Percentiles rank a stretch among this genome's conserved stretches.
Evolutionary conservation across 2,797 vertebrate genomes (phyloP).

Genomic region (Neostethus bicornis): DNA sequence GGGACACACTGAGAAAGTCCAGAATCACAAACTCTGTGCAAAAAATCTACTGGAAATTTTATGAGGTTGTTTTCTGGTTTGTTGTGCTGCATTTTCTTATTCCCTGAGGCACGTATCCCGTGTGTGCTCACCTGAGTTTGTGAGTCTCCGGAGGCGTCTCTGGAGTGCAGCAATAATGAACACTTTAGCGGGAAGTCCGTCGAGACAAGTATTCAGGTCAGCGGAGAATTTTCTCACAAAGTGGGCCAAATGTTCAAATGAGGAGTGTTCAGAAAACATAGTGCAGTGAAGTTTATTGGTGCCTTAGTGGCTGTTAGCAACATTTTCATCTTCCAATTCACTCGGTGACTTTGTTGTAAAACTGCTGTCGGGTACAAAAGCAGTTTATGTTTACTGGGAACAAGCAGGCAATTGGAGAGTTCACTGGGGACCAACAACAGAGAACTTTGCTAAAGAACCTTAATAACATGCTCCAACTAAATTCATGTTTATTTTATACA

Average conservation of each 20-base stretch:
- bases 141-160: conserved; percentile 24
- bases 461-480: conserved; percentile 2
- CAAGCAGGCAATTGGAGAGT: conserved; percentile 12
- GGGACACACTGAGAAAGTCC: conserved; percentile 8
- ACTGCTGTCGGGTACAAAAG: conserved; percentile 3
- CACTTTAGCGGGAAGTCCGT: conserved; percentile 32
- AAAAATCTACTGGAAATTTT: background rate
- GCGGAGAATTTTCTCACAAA: conserved; percentile 1
- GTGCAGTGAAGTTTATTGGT: background rate
- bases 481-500: conserved; percentile 6
- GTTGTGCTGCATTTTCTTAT: conserved; percentile 5
- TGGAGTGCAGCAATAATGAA: conserved; percentile 38
- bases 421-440: background rate
- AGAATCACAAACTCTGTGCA: conserved; percentile 10
- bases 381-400: conserved; percentile 8
- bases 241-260: background rate
- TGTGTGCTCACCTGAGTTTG: conserved; percentile 26
- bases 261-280: background rate
- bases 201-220: conserved; percentile 5
- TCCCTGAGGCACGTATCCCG: conserved; percentile 30
- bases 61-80: conserved; percentile 9
- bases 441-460: conserved; percentile 5
- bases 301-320: background rate
- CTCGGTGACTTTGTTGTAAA: background rate
- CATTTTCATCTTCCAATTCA: conserved; percentile 3